Base-by-base conservation (phyloP, 2,113 vertebrate genomes). In the Phycodurus eques region DNA sequence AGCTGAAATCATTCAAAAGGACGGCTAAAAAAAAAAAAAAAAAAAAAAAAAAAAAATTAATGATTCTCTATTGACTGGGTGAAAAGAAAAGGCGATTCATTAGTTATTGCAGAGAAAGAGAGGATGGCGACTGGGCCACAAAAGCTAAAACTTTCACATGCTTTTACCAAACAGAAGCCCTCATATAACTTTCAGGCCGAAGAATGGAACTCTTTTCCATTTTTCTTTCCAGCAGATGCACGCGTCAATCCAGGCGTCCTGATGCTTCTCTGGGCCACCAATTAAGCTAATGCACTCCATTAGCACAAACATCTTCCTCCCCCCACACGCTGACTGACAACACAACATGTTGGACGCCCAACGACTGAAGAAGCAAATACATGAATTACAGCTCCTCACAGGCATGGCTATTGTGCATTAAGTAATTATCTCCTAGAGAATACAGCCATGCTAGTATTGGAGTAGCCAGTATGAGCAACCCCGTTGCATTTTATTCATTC, bases 221-320 rank as follows among this genome's bases (percentile, higher is more conserved):
- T 89, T 90, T 85, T 89, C 88, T 87, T 88, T 44, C 76, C 61
- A 82, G 78, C 83, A 86, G 77, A 81, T 84, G 79, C 49, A 74
- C 71, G 76, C 76, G 31, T 72, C 67, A 75, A 68, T 83, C 79
- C 70, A 82, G 68, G 80, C 85, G 84, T 83, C 84, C 80, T 71
- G 77, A 85, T 70, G 74, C 80, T 86, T 73, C 74, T 79, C 79
- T 70, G 79, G 82, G 86, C 81, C 77, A 84, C 83, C 87, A 84
- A 92, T 88, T 88, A 91, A 85, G 80, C 81, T 85, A 88, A 83
- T 85, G 77, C 86, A 82, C 77, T 88, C 90, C 90, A 91, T 92
- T 92, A 92, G 82, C 77, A 46, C 33, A 73, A 77, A 83, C 80
- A 69, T 84, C 80, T 80, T 65, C 84, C 79, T 68, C 70, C 67